Conservation (phyloP, 2,888 invertebrate genomes). For the Cyaniris semiargus region DNA sequence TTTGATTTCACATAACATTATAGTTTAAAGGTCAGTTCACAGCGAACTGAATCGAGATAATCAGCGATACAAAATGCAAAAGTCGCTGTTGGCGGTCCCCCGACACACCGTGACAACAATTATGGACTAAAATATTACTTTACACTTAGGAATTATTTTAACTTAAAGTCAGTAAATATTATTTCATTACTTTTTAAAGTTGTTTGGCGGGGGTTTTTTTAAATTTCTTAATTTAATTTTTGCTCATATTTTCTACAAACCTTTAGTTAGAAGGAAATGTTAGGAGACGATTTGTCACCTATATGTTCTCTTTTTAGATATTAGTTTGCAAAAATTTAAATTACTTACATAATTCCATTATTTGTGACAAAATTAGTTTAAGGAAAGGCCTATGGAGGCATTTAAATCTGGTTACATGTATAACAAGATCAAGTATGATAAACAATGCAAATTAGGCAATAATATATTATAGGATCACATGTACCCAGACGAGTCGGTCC, state of each 20-base stretch:
- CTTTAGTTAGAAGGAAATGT: not conserved
- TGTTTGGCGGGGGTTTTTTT: no score
- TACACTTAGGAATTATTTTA: no score
- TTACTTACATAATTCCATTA: not conserved
- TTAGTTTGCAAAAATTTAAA: not conserved
- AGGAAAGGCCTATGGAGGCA: not conserved
- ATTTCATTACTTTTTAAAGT: no score
- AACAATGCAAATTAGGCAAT: conserved; percentile 6
- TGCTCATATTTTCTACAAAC: not conserved
- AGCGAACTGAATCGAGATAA: no score
- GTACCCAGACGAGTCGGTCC: not conserved
- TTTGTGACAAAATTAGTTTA: not conserved
- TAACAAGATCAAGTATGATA: not conserved
- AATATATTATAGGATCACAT: not conserved
- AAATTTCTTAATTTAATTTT: no score
- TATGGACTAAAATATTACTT: no score
- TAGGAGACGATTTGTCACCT: not conserved
- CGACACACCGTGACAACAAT: no score
- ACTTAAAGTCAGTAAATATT: no score
- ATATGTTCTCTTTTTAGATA: not conserved
- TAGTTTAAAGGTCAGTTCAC: no score
- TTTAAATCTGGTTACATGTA: not conserved
- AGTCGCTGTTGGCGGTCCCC: no score
- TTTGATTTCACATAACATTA: no score
- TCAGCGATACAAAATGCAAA: no score